Percentiles rank a stretch among this genome's conserved stretches.
phyloP scores from a whole-genome alignment of 2,888 invertebrate species.

The Ernsta delagoae region DNA sequence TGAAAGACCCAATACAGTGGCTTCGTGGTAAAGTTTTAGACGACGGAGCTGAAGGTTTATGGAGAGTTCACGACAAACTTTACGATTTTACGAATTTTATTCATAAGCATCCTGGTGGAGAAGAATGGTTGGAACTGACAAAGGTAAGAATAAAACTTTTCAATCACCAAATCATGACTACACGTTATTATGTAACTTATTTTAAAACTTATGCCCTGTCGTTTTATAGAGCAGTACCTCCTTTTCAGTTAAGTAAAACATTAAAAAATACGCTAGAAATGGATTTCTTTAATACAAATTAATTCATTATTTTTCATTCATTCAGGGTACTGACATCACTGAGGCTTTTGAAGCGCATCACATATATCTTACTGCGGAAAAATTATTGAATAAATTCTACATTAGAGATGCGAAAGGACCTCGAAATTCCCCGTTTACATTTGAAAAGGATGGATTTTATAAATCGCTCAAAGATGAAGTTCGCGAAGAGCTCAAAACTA shows the following conservation, averaged over 20 bases:
- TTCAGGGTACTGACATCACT: slow-evolving; percentile 90
- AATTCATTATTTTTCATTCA: too few species aligned
- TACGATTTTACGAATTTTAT: slow-evolving; percentile 94
- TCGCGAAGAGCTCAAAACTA: slow-evolving; percentile 80
- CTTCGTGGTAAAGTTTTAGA: slow-evolving; percentile 86
- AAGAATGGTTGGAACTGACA: slow-evolving; percentile 89
- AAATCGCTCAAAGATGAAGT: slow-evolving; percentile 87
- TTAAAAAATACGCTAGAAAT: too few species aligned
- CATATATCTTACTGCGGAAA: slow-evolving; percentile 83
- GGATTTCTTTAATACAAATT: too few species aligned
- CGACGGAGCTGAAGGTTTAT: slow-evolving; percentile 90
- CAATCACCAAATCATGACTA: too few species aligned
- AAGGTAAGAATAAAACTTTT: slow-evolving; percentile 72
- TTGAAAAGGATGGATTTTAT: slow-evolving; percentile 90
- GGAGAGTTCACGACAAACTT: slow-evolving; percentile 90
- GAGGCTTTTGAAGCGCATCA: slow-evolving; percentile 92
- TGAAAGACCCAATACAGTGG: slow-evolving; percentile 81
- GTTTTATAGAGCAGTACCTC: too few species aligned
- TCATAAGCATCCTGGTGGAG: slow-evolving; percentile 93
- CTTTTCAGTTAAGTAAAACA: too few species aligned
- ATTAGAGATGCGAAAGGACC: slow-evolving; percentile 86
- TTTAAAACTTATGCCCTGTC: background rate
- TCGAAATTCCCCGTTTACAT: slow-evolving; percentile 89
- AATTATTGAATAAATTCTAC: slow-evolving; percentile 85
- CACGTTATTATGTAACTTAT: background rate